Evolutionary conservation across 1,140 invertebrate species (phyloP), one percentile per base, ranked within the genome.

Genomic region (Trypoxylus dichotomus): DNA sequence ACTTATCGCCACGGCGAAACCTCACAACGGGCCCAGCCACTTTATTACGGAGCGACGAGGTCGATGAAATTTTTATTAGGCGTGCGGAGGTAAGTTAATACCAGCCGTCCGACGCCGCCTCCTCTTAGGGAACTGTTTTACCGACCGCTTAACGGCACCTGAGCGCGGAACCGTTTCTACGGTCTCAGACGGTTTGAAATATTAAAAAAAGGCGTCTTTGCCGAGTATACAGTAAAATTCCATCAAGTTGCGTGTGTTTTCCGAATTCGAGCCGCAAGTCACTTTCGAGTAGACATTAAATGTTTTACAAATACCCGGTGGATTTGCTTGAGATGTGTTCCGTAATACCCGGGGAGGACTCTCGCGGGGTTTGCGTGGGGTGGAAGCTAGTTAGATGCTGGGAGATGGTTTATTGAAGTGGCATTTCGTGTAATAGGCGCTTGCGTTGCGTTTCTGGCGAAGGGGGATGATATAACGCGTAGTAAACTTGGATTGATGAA

Each of bases 11-110:
- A 10, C 7, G 5, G 6, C 60, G 11, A 68, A 15, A 27, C 21
- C 19, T 25, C 19, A 10, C 21, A 15, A 68, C 58, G 10, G 58
- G 11, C 24, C 60, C 5, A 7, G 60, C 60, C 60, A 24, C 60
- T 68, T 68, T 29, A 68, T 68, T 68, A 29, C 60, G 24, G 47
- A 15, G 11, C 47, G 19, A 54, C 47, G 19, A 6, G 15, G 1
- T 29, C 60, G 3, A 68, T 68, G 60, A 68, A 68, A 68, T 68
- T 68, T 68, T 68, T 68, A 68, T 68, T 68, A 68, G 27, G 19
- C 24, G 19, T 68, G 13, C 13, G 21, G 7, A 21, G 15, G 60
- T 27, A 24, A 68, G 60, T 68, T 68, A 68, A 68, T 68, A 29
- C 60, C 15, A 1, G 27, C 19, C 21, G 19, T 68, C 24, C 10